Percentiles rank a stretch among this genome's conserved stretches.
Conservation (phyloP, 2,113 vertebrate genomes). For the Synodontis membranacea region DNA sequence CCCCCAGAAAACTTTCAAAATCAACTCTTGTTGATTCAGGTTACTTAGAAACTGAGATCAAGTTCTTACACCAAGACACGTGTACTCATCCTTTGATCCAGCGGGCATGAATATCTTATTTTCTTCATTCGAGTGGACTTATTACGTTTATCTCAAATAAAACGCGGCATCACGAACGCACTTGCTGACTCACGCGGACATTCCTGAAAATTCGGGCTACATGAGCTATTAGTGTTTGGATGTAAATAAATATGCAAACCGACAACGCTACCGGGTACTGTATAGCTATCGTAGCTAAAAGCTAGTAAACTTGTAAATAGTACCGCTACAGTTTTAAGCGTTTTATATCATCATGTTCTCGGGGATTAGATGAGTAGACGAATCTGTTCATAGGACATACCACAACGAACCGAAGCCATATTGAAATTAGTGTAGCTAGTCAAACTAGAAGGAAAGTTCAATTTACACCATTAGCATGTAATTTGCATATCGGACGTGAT, state of each 20-base stretch:
- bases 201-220: background rate
- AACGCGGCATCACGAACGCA: background rate
- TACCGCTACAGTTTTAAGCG: too few species aligned
- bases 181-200: background rate
- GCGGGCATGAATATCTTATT: conserved; percentile 32
- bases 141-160: background rate
- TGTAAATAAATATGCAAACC: background rate
- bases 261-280: background rate
- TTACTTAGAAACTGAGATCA: conserved; percentile 39
- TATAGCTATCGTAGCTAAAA: background rate
- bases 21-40: conserved; percentile 47
- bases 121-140: background rate
- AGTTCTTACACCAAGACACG: conserved; percentile 31
- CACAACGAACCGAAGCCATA: background rate
- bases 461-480: background rate
- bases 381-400: background rate
- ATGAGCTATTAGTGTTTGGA: background rate
- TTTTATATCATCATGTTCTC: background rate
- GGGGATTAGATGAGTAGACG: background rate
- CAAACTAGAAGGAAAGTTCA: too few species aligned
- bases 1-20: conserved; percentile 47
- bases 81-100: conserved; percentile 36
- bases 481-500: background rate
- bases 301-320: background rate
- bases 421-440: background rate